A percentile compares a stretch with the other conserved stretches of the same genome.
Conservation (phyloP, 2,113 vertebrate genomes). For the Verasper variegatus region DNA sequence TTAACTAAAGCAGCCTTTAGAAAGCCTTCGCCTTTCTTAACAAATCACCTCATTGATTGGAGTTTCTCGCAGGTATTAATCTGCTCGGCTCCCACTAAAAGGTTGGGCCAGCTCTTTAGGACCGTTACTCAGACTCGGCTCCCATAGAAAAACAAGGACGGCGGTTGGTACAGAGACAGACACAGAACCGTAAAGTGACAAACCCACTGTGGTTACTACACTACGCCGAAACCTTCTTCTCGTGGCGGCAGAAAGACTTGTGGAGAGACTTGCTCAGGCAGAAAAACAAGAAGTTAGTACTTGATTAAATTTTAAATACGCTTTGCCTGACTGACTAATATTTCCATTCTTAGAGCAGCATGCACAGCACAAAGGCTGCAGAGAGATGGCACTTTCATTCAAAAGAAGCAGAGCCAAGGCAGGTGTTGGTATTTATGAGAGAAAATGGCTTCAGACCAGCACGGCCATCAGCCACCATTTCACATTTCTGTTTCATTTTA, state of each 20-base stretch:
- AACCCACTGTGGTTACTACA: slow-evolving; percentile 22
- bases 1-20: slow-evolving; percentile 54
- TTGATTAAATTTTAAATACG: slow-evolving; percentile 15
- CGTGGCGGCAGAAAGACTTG: neutral
- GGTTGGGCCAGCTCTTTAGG: slow-evolving; percentile 36
- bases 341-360: slow-evolving; percentile 6
- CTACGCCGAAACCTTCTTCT: slow-evolving; percentile 21
- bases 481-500: neutral
- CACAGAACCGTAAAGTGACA: slow-evolving; percentile 16
- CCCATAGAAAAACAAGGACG: slow-evolving; percentile 34
- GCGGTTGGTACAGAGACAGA: slow-evolving; percentile 18
- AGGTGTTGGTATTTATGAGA: neutral
- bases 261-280: neutral
- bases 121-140: slow-evolving; percentile 46
- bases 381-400: slow-evolving; percentile 3
- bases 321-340: slow-evolving; percentile 9
- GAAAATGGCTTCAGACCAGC: neutral
- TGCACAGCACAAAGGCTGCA: slow-evolving; percentile 14
- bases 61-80: slow-evolving; percentile 56
- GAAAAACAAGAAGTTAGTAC: slow-evolving; percentile 1
- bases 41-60: slow-evolving; percentile 68
- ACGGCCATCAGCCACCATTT: neutral
- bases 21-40: slow-evolving; percentile 40
- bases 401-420: neutral
- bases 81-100: slow-evolving; percentile 50